A percentile compares a stretch with the other conserved stretches of the same genome.
Evolutionary conservation across 2,888 invertebrate species (phyloP).

Genomic region (Lapara coniferarum): DNA sequence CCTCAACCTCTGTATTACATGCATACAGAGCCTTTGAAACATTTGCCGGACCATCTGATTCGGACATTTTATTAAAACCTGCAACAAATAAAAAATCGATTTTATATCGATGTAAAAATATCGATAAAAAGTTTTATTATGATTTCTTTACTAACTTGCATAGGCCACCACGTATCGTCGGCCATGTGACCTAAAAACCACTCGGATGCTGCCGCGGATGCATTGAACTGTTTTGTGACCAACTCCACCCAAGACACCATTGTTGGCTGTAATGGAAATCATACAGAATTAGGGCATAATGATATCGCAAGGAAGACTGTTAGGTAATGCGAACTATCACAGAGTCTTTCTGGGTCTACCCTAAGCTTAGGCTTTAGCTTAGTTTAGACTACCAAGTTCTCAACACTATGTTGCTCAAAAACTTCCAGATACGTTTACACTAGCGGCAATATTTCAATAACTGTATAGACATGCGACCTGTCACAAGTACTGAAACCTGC

Average conservation of each 20-base stretch:
- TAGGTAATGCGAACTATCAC: background rate
- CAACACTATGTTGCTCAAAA: too few species aligned
- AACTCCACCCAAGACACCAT: slow-evolving; percentile 99
- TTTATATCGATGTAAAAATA: background rate
- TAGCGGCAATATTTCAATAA: too few species aligned
- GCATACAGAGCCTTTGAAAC: slow-evolving; percentile 97
- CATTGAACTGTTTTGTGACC: slow-evolving; percentile 96
- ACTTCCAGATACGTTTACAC: too few species aligned
- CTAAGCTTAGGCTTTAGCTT: too few species aligned
- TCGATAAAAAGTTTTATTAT: background rate
- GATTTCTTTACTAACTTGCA: slow-evolving; percentile 83
- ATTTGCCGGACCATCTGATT: slow-evolving; percentile 98
- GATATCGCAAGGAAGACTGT: too few species aligned
- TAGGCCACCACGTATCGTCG: slow-evolving; percentile 97
- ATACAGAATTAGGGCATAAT: too few species aligned
- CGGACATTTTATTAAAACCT: slow-evolving; percentile 96
- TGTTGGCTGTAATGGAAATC: slow-evolving; percentile 86
- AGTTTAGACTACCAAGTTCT: too few species aligned
- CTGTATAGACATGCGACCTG: too few species aligned
- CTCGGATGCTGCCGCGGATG: slow-evolving; percentile 93
- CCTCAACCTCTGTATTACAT: slow-evolving; percentile 95
- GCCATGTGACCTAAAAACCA: slow-evolving; percentile 98
- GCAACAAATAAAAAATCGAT: slow-evolving; percentile 46
- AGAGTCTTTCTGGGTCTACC: too few species aligned
- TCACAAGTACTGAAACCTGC: too few species aligned